Percentiles rank a stretch among this genome's conserved stretches.
Evolutionary conservation across 2,888 invertebrate species (phyloP).

Genomic region (Scaptomyza polygonia): DNA sequence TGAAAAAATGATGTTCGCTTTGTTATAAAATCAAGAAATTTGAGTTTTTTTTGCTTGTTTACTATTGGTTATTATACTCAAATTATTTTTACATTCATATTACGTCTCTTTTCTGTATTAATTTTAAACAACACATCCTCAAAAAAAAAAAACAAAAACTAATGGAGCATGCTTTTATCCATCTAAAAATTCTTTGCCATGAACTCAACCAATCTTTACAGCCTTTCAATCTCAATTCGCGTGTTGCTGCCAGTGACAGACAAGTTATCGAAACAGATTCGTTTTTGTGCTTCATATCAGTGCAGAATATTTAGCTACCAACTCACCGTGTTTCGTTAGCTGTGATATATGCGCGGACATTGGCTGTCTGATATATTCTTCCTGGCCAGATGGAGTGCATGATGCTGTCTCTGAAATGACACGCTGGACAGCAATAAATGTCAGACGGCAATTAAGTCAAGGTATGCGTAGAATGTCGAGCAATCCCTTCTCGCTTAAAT

Average conservation of each 20-base stretch:
- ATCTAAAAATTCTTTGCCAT: neutral
- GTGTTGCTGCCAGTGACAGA: conserved; percentile 31
- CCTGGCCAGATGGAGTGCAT: conserved; percentile 14
- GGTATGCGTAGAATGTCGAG: conserved; percentile 33
- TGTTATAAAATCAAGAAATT: no score
- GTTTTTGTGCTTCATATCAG: conserved; percentile 37
- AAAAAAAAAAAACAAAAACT: no score
- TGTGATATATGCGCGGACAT: conserved; percentile 52
- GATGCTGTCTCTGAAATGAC: conserved; percentile 51
- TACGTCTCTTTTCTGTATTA: no score
- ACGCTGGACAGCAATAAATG: conserved; percentile 66
- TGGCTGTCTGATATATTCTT: conserved; percentile 23
- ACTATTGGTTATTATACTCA: no score
- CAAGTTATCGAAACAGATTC: conserved; percentile 43
- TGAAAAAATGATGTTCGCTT: no score
- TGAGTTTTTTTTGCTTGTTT: no score
- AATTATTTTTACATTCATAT: no score
- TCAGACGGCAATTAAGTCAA: conserved; percentile 68
- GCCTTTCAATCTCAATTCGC: conserved; percentile 42
- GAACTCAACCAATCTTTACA: neutral
- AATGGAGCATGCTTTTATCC: neutral
- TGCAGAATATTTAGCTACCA: conserved; percentile 22
- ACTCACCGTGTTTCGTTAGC: conserved; percentile 27
- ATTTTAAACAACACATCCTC: no score
- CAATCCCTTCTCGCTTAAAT: neutral